Evolutionary conservation across 37 sponge, comb jelly and placozoan species (phyloP), one percentile per base, ranked within the genome.

Genomic region (Agelas oroides): DNA sequence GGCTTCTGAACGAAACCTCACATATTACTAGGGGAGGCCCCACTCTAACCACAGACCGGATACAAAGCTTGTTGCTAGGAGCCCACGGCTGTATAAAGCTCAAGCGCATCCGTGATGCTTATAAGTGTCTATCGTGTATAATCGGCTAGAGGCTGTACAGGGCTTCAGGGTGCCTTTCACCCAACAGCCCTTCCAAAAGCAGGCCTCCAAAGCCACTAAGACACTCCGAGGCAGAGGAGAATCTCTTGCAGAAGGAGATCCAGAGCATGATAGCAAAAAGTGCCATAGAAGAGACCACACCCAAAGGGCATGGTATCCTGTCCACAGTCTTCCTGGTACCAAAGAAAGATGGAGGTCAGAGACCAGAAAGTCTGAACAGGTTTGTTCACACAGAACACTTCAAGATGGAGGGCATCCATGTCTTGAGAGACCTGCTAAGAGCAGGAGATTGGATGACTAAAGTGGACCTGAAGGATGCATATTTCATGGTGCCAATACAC

Each of bases 351-450:
- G 78, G 64, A 28, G 78, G 64, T 28, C 78, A 60, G 78, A 77
- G 62, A 59, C 64, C 64, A 13, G 60, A 77, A 54, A 13, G 33
- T 14, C 33, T 77, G 78, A 77, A 77, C 78, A 32, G n/a, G 2
- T 77, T 59, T 77, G 78, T 77, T 3, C 33, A 77, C 14, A 77
- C 78, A 27, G 30, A 58, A 23, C 78, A 77, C 64, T 77, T 77
- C 78, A 77, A 77, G 64, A 64, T n/a, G n/a, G n/a, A n/a, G n/a
- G n/a, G n/a, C n/a, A n/a, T n/a, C n/a, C n/a, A n/a, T n/a, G n/a
- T n/a, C n/a, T n/a, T n/a, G n/a, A n/a, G n/a, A n/a, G n/a, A n/a
- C n/a, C n/a, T n/a, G n/a, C n/a, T n/a, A n/a, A n/a, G n/a, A n/a
- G n/a, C n/a, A n/a, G n/a, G n/a, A n/a, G n/a, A n/a, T n/a, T n/a